Conservation (phyloP, 2,888 invertebrate genomes). For the Carcina quercana region DNA sequence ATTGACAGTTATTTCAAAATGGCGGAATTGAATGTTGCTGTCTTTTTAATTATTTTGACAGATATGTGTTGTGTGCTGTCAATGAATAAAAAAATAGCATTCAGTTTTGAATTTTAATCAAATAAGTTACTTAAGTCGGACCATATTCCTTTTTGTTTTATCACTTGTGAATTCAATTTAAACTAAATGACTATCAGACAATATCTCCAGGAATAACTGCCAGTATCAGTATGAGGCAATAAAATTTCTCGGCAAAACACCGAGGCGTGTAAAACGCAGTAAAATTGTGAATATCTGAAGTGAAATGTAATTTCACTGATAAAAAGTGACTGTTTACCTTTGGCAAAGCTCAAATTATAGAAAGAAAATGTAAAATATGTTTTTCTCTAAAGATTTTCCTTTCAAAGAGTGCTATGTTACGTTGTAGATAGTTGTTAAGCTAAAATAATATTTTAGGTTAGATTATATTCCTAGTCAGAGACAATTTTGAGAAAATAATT, state of each 20-base stretch:
- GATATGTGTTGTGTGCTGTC: too few species aligned
- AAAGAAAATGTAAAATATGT: slow-evolving; percentile 36
- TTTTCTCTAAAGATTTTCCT: slow-evolving; percentile 41
- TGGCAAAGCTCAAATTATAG: slow-evolving; percentile 68
- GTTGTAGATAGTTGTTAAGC: slow-evolving; percentile 46
- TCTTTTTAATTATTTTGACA: too few species aligned
- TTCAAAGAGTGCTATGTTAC: slow-evolving; percentile 66
- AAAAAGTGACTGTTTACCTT: slow-evolving; percentile 41
- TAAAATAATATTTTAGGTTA: slow-evolving; percentile 59
- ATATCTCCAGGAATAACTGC: too few species aligned
- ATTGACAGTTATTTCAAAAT: too few species aligned
- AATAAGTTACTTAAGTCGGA: too few species aligned
- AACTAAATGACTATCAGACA: too few species aligned
- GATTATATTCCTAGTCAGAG: slow-evolving; percentile 72
- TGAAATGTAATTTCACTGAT: slow-evolving; percentile 65
- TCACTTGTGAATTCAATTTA: too few species aligned
- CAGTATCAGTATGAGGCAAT: too few species aligned
- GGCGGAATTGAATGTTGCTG: too few species aligned
- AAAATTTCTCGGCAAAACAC: slow-evolving; percentile 1
- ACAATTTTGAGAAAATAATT: slow-evolving; percentile 61
- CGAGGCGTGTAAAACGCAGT: slow-evolving; percentile 21
- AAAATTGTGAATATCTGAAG: slow-evolving; percentile 23
- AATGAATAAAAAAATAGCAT: too few species aligned
- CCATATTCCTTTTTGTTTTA: too few species aligned
- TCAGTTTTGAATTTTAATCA: too few species aligned